These are phyloP conservation scores for Echiichthys vipera DNA, from an alignment of 2,797 vertebrate genomes.

Conservation along the genomic window DNA sequence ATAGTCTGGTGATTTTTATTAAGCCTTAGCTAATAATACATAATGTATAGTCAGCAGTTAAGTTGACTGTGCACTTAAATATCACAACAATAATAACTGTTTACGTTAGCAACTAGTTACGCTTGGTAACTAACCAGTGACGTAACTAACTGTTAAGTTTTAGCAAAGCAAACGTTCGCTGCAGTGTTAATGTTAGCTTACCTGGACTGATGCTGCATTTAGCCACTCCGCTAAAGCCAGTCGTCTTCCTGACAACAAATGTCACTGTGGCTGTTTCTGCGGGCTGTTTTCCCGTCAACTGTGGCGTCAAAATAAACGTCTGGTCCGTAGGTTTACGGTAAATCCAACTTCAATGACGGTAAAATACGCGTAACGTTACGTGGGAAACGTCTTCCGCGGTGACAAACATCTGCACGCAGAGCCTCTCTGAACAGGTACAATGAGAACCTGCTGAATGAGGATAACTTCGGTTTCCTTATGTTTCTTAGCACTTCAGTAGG, in stretches of 20 bases:
- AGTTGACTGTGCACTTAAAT: not conserved
- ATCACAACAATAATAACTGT: not conserved
- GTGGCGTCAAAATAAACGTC: not conserved
- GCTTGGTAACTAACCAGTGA: too few relatives aligned
- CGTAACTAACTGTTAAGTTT: not conserved
- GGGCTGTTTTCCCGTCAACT: not conserved
- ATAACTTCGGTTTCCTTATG: accelerated
- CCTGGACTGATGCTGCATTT: constrained; percentile 11
- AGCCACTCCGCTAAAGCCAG: too few relatives aligned
- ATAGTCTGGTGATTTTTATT: not conserved
- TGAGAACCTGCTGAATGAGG: not conserved
- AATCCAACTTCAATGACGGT: not conserved
- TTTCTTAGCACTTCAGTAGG: too few relatives aligned
- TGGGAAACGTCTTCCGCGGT: not conserved
- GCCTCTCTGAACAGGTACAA: not conserved
- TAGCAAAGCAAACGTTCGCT: not conserved
- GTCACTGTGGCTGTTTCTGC: not conserved
- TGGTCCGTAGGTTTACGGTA: not conserved
- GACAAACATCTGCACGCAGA: not conserved
- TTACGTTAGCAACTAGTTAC: not conserved
- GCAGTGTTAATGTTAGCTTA: constrained; percentile 1
- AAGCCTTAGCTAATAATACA: not conserved
- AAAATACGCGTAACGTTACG: constrained; percentile 7
- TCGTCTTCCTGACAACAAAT: not conserved
- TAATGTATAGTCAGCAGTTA: not conserved